Base-by-base conservation (phyloP, 2,888 invertebrate genomes). In the Heliconius charithonia region DNA sequence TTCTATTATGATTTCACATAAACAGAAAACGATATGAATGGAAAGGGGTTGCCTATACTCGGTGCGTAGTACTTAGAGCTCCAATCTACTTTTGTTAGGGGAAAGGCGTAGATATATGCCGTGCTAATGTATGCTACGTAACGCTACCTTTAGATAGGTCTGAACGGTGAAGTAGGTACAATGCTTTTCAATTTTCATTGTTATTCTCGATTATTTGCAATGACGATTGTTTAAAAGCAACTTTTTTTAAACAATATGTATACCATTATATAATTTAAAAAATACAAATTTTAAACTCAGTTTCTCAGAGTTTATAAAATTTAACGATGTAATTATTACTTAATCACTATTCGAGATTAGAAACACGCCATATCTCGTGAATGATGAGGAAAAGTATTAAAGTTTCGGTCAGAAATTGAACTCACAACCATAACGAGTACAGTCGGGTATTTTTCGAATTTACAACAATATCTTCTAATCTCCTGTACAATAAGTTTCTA, bases 1-100 rank as follows among this genome's bases (percentile, higher is more conserved):
- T 67, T 37, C 67, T n/a, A 67, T 69, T 69, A 69, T 69, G 37
- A 41, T 69, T 69, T 69, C 67, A 41, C 67, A n/a, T 41, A 41
- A 69, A 69, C 41, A 69, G 67, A 41, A 69, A 69, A 41, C 41
- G n/a, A 69, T 69, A 69, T 37, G 41, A 69, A 69, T 41, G n/a
- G 29, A 27, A 45, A 71, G 22, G 71, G 56, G 71, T 29, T 59
- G 51, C 51, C 56, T n/a, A 29, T 71, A 45, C 56, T 29, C 29
- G 19, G 22, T 71, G 56, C 56, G 37, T 69, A 69, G 37, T 69
- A 25, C 67, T 69, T 41, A 37, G 37, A 69, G 41, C 41, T 69
- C 67, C 67, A 41, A 69, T 69, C 51, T 56, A 72, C 71, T 29
- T 27, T 72, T 22, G 22, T n/a, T 29, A n/a, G 71, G 71, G 51